These are phyloP conservation scores for Naja naja DNA, from an alignment of 2,113 vertebrate species.

Conservation along the genomic window DNA sequence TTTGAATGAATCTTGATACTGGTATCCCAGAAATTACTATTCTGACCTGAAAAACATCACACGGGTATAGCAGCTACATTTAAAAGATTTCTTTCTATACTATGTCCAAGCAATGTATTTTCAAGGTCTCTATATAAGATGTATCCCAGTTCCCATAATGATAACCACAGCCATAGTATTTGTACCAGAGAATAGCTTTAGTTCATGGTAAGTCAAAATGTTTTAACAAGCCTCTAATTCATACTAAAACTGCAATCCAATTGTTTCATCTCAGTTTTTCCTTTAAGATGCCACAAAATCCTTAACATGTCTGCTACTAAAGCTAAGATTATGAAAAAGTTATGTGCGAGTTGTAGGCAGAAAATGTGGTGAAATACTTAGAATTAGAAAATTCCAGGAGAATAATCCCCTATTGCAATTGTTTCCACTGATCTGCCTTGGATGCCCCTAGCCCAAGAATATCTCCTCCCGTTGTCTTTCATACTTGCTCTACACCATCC, in stretches of 20 bases:
- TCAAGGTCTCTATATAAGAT: slow-evolving; percentile 60
- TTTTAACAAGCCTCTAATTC: background rate
- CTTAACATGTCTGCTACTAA: background rate
- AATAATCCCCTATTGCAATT: background rate
- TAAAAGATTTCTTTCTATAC: background rate
- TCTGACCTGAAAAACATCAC: slow-evolving; percentile 63
- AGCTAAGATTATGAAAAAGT: background rate
- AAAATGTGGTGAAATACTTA: background rate
- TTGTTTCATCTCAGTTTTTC: background rate
- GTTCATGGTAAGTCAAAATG: background rate
- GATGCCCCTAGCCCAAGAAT: background rate
- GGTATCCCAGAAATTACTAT: slow-evolving; percentile 69
- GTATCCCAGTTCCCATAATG: slow-evolving; percentile 46
- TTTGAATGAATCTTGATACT: slow-evolving; percentile 53
- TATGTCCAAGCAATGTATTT: background rate
- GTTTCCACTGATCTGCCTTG: background rate
- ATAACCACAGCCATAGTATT: slow-evolving; percentile 61
- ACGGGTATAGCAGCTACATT: background rate
- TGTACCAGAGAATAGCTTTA: slow-evolving; percentile 14
- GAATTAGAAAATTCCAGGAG: background rate
- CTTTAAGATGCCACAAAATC: background rate
- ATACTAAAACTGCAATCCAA: background rate
- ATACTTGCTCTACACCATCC: slow-evolving; percentile 74
- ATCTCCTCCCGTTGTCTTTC: background rate
- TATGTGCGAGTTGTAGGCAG: background rate